Conservation (phyloP, 1,140 invertebrate species). For the Schlechtendalia chinensis region DNA sequence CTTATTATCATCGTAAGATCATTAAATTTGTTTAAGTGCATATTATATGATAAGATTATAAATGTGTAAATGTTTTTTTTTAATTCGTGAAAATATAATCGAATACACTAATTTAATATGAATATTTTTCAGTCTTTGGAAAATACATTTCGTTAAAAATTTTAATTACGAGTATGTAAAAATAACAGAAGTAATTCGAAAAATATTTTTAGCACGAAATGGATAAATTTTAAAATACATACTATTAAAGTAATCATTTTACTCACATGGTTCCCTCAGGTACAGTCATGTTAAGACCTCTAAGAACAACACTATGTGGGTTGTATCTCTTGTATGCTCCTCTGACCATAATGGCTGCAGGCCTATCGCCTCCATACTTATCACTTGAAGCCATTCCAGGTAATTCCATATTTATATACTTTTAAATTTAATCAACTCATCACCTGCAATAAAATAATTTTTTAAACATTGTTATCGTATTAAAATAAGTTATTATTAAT, state of each 20-base stretch:
- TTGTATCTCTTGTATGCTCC: slow-evolving; percentile 53
- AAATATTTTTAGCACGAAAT: too few species aligned
- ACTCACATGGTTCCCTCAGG: slow-evolving; percentile 54
- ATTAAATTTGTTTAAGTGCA: too few species aligned
- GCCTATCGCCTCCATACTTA: slow-evolving; percentile 33
- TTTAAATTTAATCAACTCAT: slow-evolving; percentile 32
- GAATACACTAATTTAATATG: background rate
- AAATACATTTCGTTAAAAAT: background rate
- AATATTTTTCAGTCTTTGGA: background rate
- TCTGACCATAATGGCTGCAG: slow-evolving; percentile 49
- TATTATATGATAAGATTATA: too few species aligned
- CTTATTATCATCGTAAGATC: too few species aligned
- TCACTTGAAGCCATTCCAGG: slow-evolving; percentile 29
- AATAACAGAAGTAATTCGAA: too few species aligned
- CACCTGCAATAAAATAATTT: slow-evolving; percentile 14
- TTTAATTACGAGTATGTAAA: background rate
- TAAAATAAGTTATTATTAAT: background rate
- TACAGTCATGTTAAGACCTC: slow-evolving; percentile 54
- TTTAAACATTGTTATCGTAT: background rate
- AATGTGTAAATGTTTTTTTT: too few species aligned
- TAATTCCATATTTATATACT: slow-evolving; percentile 27
- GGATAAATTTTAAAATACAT: too few species aligned
- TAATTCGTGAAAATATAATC: too few species aligned
- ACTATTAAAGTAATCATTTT: background rate
- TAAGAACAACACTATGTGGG: slow-evolving; percentile 52